Conservation (phyloP, 2,888 invertebrate genomes). For the Rhingia rostrata region DNA sequence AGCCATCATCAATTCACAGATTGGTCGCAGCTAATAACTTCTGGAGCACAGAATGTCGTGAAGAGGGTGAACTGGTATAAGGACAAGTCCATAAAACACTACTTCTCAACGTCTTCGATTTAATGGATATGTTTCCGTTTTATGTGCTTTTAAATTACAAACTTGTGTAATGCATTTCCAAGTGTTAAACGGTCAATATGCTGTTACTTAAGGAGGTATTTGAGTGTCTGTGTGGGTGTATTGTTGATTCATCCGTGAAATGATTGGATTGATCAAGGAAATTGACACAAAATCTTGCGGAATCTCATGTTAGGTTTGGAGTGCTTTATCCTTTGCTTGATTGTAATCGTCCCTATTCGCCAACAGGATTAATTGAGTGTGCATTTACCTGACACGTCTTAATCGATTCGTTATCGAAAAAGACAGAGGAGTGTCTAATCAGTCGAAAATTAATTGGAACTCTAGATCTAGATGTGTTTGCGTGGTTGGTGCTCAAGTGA, state of each 20-base stretch:
- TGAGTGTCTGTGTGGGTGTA: conserved; percentile 11
- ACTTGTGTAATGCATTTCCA: conserved; percentile 52
- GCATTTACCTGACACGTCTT: too few relatives aligned
- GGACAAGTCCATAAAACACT: too few relatives aligned
- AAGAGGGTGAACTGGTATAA: neutral
- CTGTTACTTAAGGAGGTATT: conserved; percentile 21
- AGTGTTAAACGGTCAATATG: conserved; percentile 38
- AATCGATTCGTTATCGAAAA: too few relatives aligned
- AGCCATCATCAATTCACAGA: conserved; percentile 52
- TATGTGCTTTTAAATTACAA: conserved; percentile 32
- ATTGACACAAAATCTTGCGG: too few relatives aligned
- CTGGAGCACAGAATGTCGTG: conserved; percentile 33
- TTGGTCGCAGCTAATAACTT: conserved; percentile 66
- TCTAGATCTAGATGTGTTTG: too few relatives aligned
- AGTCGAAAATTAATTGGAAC: too few relatives aligned
- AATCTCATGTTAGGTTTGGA: too few relatives aligned
- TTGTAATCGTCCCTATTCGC: too few relatives aligned
- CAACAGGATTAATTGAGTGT: too few relatives aligned
- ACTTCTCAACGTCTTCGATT: conserved; percentile 3
- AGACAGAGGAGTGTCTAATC: too few relatives aligned
- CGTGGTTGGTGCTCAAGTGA: too few relatives aligned
- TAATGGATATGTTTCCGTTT: conserved; percentile 12
- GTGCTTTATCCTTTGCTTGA: too few relatives aligned
- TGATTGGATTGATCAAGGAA: conserved; percentile 18
- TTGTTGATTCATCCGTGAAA: conserved; percentile 44